These are phyloP conservation scores for Ganaspis brasiliensis DNA, from an alignment of 2,888 invertebrate genomes.

Conservation along the genomic window DNA sequence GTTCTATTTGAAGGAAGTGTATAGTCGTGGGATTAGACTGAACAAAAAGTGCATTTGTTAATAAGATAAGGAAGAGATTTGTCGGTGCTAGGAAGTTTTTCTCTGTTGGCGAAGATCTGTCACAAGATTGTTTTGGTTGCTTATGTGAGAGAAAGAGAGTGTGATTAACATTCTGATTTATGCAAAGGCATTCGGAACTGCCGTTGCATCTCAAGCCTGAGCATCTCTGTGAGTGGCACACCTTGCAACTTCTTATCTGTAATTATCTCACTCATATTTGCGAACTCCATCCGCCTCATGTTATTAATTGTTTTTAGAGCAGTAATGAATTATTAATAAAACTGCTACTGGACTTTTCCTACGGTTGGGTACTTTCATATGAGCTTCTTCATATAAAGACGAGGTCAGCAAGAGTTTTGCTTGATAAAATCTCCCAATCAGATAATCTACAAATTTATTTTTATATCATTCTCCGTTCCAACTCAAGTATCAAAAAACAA, in stretches of 20 bases:
- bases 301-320: slow-evolving; percentile 40
- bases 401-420: neutral
- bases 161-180: slow-evolving; percentile 41
- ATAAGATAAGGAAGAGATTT: slow-evolving; percentile 40
- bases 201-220: slow-evolving; percentile 38
- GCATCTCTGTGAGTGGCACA: slow-evolving; percentile 36
- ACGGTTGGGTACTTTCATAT: neutral
- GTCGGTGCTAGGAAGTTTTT: slow-evolving; percentile 19
- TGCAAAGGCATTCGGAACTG: slow-evolving; percentile 40
- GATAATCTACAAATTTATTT: neutral
- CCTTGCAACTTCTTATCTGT: slow-evolving; percentile 40
- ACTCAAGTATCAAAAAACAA: neutral
- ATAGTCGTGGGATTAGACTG: slow-evolving; percentile 23
- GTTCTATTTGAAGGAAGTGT: slow-evolving; percentile 10
- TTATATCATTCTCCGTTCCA: neutral
- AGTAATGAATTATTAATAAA: slow-evolving; percentile 37
- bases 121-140: slow-evolving; percentile 40
- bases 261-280: slow-evolving; percentile 41
- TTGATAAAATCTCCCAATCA: slow-evolving; percentile 1
- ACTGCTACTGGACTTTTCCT: slow-evolving; percentile 27
- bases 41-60: slow-evolving; percentile 30
- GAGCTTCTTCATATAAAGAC: neutral
- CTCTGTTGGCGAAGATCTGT: slow-evolving; percentile 12
- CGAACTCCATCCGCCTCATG: slow-evolving; percentile 31
- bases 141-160: slow-evolving; percentile 39